Conservation (phyloP, 2,113 vertebrate species). For the Syngnathus floridae region DNA sequence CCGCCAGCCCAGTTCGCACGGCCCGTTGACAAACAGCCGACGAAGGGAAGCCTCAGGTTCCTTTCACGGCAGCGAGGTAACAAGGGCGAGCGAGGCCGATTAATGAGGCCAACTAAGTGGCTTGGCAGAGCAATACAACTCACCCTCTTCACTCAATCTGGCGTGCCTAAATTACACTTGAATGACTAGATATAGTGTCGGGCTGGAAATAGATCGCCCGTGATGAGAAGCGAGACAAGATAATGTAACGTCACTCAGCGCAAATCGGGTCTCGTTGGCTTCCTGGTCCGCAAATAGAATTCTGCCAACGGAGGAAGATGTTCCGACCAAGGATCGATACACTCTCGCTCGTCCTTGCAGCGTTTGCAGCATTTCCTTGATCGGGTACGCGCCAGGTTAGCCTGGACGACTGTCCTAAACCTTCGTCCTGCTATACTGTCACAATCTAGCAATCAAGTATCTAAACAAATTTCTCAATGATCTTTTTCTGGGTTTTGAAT, state of each 20-base stretch:
- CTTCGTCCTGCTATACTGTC: no score
- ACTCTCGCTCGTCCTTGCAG: constrained; percentile 8
- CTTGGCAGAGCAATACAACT: constrained; percentile 28
- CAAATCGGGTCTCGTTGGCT: constrained; percentile 61
- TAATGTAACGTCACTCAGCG: constrained; percentile 51
- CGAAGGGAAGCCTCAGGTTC: constrained; percentile 33
- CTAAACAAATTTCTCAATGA: no score
- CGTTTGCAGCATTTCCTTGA: background rate
- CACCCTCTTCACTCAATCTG: constrained; percentile 4
- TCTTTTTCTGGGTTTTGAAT: no score
- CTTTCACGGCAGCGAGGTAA: constrained; percentile 43
- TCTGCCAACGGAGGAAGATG: constrained; percentile 71
- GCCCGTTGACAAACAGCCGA: background rate
- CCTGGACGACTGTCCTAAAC: background rate
- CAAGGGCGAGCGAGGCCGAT: constrained; percentile 15
- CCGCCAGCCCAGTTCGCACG: no score
- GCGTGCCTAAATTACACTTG: constrained; percentile 36
- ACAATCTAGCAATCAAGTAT: no score
- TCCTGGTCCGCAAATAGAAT: constrained; percentile 67
- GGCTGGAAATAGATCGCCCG: constrained; percentile 50
- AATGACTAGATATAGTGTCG: constrained; percentile 31
- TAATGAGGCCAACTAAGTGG: constrained; percentile 40
- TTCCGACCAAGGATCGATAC: constrained; percentile 65
- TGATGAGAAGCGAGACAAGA: constrained; percentile 30
- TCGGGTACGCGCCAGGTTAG: constrained; percentile 5